Conservation (phyloP, 2,888 invertebrate genomes). For the Leptopilina syphax region DNA sequence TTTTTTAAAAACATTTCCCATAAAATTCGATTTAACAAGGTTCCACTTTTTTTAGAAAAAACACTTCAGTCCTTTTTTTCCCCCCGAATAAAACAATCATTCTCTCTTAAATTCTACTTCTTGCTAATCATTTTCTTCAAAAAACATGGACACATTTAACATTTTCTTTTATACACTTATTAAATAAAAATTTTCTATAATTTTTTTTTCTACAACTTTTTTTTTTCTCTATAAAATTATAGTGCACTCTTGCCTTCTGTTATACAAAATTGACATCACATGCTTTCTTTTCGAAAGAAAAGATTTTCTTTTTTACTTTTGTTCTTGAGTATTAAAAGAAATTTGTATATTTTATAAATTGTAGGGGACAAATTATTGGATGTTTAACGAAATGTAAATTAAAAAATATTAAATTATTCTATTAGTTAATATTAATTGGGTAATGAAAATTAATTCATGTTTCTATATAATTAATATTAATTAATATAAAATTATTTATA, state of each 20-base stretch:
- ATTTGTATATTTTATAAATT: not conserved
- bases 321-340: not conserved
- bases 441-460: too few relatives aligned
- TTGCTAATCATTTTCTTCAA: constrained; percentile 19
- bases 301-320: too few relatives aligned
- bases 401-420: too few relatives aligned
- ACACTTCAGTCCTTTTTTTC: not conserved
- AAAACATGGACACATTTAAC: constrained; percentile 37
- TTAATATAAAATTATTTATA: too few relatives aligned
- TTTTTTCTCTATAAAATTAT: constrained; percentile 31
- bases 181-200: constrained; percentile 11
- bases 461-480: too few relatives aligned
- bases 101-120: constrained; percentile 20
- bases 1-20: too few relatives aligned
- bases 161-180: constrained; percentile 10
- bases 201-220: constrained; percentile 25
- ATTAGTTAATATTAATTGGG: too few relatives aligned
- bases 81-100: not conserved
- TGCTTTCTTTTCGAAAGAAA: not conserved
- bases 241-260: constrained; percentile 34
- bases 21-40: too few relatives aligned
- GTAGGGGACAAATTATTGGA: too few relatives aligned
- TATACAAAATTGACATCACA: constrained; percentile 25
- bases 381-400: too few relatives aligned
- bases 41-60: too few relatives aligned